Base-by-base conservation (phyloP, 2,888 invertebrate genomes). In the Proisotoma minuta region DNA sequence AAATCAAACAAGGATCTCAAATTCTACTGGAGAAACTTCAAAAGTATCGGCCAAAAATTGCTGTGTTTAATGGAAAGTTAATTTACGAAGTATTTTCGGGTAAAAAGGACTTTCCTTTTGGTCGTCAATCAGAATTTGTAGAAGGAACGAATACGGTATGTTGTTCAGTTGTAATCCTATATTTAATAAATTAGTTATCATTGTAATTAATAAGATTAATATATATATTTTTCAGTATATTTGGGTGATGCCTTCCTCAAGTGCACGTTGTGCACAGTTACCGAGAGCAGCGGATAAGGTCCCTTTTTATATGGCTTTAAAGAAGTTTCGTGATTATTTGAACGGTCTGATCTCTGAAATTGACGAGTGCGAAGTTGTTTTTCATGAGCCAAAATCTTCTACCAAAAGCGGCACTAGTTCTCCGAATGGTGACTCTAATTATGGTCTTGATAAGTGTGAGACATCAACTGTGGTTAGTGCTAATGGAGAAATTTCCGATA, bases 161-260 rank as follows among this genome's bases (percentile, higher is more conserved):
- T 81, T 48, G 12, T n/a, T n/a, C n/a, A 34, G 18, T 56, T n/a
- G 27, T 28, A 3, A 5, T 57, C 51, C 47, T 57, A 43, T n/a
- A 47, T 57, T 43, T 15, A 34, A 10, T 51, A 23, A 10, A 51
- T 10, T 24, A 10, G n/a, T 10, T 23, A 23, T 51, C 23, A 51
- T 52, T 54, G 29, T 52, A 34, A 50, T 28, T 49, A 20, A n/a
- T 27, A 15, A 29, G 10, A 18, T 53, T 26, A 20, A 22, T 20
- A 20, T 3, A 50, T 10, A 8, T n/a, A 22, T 26, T 26, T 40
- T 81, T 15, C 83, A 96, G 95, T 89, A 91, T 78, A 91, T 96
- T 84, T 98, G 93, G 91, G 97, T 98, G 77, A 96, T 97, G 96
- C 97, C 97, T 70, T 97, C 96, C 59, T 96, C 96, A 56, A 95